These are phyloP conservation scores for Paramormyrops kingsleyae DNA, from an alignment of 2,113 vertebrate species.

Conservation along the genomic window DNA sequence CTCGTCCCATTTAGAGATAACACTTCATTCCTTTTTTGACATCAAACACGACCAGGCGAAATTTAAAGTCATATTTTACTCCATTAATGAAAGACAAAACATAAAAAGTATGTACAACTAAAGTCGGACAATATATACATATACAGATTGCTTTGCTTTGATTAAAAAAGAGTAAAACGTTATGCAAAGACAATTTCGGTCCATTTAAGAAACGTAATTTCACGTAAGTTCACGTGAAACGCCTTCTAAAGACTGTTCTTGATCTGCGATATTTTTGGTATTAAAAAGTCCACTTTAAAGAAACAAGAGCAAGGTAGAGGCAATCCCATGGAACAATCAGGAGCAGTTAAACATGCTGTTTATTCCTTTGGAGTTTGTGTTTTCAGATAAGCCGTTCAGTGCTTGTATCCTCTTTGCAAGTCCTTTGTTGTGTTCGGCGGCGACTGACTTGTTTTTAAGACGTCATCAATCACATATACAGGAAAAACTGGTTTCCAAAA, in stretches of 20 bases:
- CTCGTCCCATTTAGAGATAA: background rate
- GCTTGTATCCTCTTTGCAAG: slow-evolving; percentile 8
- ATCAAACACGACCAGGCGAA: slow-evolving; percentile 61
- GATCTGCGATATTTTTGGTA: slow-evolving; percentile 57
- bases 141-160: slow-evolving; percentile 70
- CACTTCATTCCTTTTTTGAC: slow-evolving; percentile 15
- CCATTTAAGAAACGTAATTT: slow-evolving; percentile 28
- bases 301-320: slow-evolving; percentile 52
- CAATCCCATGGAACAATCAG: slow-evolving; percentile 46
- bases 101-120: slow-evolving; percentile 99
- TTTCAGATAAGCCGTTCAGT: slow-evolving; percentile 35
- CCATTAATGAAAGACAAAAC: slow-evolving; percentile 97
- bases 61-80: slow-evolving; percentile 84
- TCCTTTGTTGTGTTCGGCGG: slow-evolving; percentile 25
- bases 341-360: slow-evolving; percentile 34
- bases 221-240: slow-evolving; percentile 4
- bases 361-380: slow-evolving; percentile 49
- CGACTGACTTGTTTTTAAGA: slow-evolving; percentile 44
- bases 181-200: slow-evolving; percentile 36
- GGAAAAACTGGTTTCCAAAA: slow-evolving; percentile 44
- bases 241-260: background rate
- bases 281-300: slow-evolving; percentile 56
- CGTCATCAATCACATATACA: slow-evolving; percentile 50
- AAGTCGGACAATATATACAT: slow-evolving; percentile 98
- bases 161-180: slow-evolving; percentile 50